Percentiles rank a stretch among this genome's conserved stretches.
phyloP scores from a whole-genome alignment of 2,797 vertebrate species.

The Phaenicophaeus curvirostris region DNA sequence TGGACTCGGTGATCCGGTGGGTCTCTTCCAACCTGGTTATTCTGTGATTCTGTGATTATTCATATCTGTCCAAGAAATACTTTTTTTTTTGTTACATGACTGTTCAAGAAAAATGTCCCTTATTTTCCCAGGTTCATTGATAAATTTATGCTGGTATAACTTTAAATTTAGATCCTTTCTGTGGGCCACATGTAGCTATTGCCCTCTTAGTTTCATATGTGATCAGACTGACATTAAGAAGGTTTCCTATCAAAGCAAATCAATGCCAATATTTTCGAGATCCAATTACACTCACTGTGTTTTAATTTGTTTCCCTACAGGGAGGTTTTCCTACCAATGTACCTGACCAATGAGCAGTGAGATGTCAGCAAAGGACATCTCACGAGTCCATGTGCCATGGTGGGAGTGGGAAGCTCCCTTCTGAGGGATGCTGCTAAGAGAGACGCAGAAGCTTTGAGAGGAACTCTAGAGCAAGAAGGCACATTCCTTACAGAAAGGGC shows the following conservation, averaged over 20 bases:
- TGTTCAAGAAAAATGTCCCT: not conserved
- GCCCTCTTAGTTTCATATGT: not conserved
- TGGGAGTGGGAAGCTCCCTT: rapidly evolving
- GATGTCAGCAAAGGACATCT: not conserved
- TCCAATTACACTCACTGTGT: not conserved
- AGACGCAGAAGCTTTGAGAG: not conserved
- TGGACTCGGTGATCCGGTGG: no score
- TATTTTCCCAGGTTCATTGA: not conserved
- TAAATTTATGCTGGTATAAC: not conserved
- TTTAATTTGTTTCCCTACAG: not conserved
- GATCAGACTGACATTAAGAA: not conserved
- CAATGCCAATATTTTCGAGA: not conserved
- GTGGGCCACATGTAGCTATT: not conserved
- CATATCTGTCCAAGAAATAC: not conserved
- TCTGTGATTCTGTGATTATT: no score
- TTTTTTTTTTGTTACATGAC: not conserved
- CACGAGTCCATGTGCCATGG: not conserved
- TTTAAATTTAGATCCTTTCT: not conserved
- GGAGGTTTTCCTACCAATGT: not conserved
- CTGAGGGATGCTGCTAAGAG: not conserved
- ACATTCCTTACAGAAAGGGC: not conserved
- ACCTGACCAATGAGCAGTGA: not conserved
- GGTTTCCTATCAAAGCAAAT: not conserved
- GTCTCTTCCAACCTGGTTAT: no score
- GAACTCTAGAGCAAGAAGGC: not conserved